Evolutionary conservation across 2,888 invertebrate genomes (phyloP), one percentile per base, ranked within the genome.

Genomic region (Epirrita christyi): DNA sequence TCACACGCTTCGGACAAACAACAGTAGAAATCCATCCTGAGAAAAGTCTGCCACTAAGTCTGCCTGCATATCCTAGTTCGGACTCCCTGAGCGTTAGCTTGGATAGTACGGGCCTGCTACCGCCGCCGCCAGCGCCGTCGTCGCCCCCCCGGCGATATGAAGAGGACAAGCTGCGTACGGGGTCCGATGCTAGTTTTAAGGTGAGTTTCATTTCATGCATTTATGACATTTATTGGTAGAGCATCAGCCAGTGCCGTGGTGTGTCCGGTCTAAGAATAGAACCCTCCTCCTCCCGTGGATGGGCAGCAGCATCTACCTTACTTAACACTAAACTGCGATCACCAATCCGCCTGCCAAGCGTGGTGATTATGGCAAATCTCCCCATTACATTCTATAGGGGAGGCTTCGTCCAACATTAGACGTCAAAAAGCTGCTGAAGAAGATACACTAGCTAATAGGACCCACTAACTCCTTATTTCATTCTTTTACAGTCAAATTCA

Each of bases 141-240:
- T 94, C 95, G 5, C 94, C 95, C 0, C 94, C 94, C 15, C 58
- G 87, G 11, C 67, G 89, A 14, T 87, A 88, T 63, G 90, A 91
- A 5, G 90, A 89, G 1, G 89, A 91, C 54, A 89, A 90, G 53
- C 77, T 83, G 57, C 92, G 96, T 63, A 96, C 96, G 68, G 96
- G 96, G 40, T 96, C 96, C 70, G 96, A 96, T 85, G 96, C 96
- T 80, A 96, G 96, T 90, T 96, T 96, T 88, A 96, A 96, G 94
- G 96, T 96, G 81, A 83, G 65, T 68, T 48, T 28, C 0, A 7
- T 29, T 37, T n/a, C n/a, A n/a, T n/a, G n/a, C n/a, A n/a, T n/a
- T n/a, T n/a, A n/a, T n/a, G n/a, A n/a, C n/a, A n/a, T n/a, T n/a
- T n/a, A n/a, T n/a, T n/a, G n/a, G n/a, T n/a, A n/a, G n/a, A n/a